Evolutionary conservation across 2,113 vertebrate species (phyloP).

Genomic region (Saguinus midas): DNA sequence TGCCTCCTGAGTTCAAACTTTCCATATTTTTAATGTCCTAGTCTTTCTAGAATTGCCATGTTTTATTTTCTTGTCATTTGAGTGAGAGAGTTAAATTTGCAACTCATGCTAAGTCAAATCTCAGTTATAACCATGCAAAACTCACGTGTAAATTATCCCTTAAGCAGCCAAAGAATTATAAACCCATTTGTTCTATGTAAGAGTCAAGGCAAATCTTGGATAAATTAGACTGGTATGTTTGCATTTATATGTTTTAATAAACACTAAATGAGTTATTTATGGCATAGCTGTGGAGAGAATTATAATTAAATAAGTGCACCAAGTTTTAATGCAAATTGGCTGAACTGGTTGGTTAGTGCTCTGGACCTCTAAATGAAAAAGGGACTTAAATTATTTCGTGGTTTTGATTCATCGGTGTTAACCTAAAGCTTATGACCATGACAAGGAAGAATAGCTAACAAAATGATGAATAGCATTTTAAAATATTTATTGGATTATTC

Average conservation of each 20-base stretch:
- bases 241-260: conserved; percentile 6
- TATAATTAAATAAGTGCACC: conserved; percentile 24
- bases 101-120: background rate
- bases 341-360: background rate
- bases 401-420: background rate
- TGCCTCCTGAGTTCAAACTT: too few species aligned
- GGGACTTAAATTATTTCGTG: background rate
- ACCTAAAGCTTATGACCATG: background rate
- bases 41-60: background rate
- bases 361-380: background rate
- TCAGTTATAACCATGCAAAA: background rate
- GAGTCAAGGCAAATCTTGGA: background rate
- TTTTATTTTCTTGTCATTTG: background rate
- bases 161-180: background rate
- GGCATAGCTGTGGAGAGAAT: background rate
- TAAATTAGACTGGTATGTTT: background rate
- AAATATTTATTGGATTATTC: background rate
- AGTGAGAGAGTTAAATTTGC: background rate
- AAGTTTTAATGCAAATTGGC: background rate
- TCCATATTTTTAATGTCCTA: background rate
- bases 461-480: background rate
- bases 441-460: background rate
- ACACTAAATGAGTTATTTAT: background rate
- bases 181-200: background rate
- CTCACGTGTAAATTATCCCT: background rate